phyloP scores from a whole-genome alignment of 2,888 invertebrate genomes.

The Nycteola revayana region DNA sequence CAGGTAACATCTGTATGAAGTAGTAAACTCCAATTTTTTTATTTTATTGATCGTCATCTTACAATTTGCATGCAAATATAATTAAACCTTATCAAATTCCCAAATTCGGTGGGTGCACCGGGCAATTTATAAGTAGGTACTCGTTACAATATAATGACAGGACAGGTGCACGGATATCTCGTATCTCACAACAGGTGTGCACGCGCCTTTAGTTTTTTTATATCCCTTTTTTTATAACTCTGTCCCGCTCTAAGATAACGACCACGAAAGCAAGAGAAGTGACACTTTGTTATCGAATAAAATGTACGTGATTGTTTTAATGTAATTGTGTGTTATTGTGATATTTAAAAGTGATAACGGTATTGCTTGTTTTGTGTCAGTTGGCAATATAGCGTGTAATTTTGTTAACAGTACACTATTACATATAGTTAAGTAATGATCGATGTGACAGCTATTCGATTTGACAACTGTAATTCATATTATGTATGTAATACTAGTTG shows the following conservation, averaged over 20 bases:
- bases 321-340: not conserved
- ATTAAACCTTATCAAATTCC: too few species aligned
- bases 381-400: conserved; percentile 2
- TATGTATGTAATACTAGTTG: too few species aligned
- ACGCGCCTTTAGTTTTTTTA: conserved; percentile 44
- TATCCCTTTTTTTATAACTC: conserved; percentile 21
- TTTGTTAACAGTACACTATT: too few species aligned
- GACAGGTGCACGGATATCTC: conserved; percentile 50
- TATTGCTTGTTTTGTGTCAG: not conserved
- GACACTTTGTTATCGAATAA: conserved; percentile 16
- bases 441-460: conserved; percentile 5
- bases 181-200: conserved; percentile 57
- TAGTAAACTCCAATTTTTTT: too few species aligned
- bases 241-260: conserved; percentile 35
- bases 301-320: conserved; percentile 1
- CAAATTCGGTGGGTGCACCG: conserved; percentile 8
- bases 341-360: not conserved
- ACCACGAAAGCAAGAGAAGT: conserved; percentile 16
- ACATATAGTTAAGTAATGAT: too few species aligned
- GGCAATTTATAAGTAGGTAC: conserved; percentile 36
- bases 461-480: too few species aligned
- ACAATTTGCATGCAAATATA: too few species aligned
- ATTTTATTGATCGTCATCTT: too few species aligned
- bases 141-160: conserved; percentile 44
- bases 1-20: too few species aligned